Conservation (phyloP, 2,113 vertebrate species). For the Ameiurus melas region DNA sequence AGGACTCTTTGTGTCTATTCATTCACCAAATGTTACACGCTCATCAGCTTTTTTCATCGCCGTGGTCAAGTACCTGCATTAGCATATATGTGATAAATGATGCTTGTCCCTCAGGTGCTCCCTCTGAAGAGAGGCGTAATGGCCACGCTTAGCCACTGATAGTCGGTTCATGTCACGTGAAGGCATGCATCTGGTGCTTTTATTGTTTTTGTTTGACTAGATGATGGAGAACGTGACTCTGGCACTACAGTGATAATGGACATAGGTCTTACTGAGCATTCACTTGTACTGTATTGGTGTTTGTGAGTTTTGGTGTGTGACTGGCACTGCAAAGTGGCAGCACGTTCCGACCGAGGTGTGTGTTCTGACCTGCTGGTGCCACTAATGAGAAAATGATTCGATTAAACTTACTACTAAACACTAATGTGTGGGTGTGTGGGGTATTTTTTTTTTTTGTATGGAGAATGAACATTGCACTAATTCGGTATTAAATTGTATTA, state of each 20-base stretch:
- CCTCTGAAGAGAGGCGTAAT: neutral
- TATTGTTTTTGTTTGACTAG: neutral
- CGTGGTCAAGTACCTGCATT: neutral
- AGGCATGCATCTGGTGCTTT: slow-evolving; percentile 5
- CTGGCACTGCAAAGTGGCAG: neutral
- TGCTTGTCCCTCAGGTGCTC: slow-evolving; percentile 10
- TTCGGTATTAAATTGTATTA: slow-evolving; percentile 67
- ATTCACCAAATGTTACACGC: neutral
- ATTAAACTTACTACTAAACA: neutral
- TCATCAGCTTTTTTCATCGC: neutral
- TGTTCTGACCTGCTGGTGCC: neutral
- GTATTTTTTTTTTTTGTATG: neutral
- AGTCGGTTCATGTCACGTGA: neutral
- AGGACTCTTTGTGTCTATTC: neutral
- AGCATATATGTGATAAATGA: slow-evolving; percentile 18
- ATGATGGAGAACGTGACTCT: neutral
- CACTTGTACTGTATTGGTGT: neutral
- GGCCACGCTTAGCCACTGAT: neutral
- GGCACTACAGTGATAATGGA: neutral
- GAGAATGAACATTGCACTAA: slow-evolving; percentile 66
- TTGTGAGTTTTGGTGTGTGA: neutral
- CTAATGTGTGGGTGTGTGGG: neutral
- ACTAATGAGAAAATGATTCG: neutral
- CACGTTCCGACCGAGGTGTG: neutral
- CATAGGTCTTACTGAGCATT: neutral